Percentiles rank a stretch among this genome's conserved stretches.
phyloP scores from a whole-genome alignment of 2,113 vertebrate genomes.

The Ptilorrhoa leucosticta region DNA sequence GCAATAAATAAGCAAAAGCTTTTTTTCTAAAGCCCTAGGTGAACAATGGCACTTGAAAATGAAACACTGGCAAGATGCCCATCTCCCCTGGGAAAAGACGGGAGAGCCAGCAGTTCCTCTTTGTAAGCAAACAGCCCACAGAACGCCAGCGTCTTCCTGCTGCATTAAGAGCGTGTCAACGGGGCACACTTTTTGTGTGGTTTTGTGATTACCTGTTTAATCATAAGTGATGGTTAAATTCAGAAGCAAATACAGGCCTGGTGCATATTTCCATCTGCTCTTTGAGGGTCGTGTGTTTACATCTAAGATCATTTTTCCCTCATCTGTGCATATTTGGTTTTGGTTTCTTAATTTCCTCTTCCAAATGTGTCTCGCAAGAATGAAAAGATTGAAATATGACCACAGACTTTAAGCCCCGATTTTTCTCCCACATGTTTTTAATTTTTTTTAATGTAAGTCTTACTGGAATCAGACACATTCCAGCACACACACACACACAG shows the following conservation, averaged over 20 bases:
- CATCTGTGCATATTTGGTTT: background rate
- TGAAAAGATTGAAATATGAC: background rate
- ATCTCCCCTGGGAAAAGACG: conserved; percentile 65
- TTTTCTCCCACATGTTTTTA: background rate
- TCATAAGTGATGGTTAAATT: conserved; percentile 57
- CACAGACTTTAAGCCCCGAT: background rate
- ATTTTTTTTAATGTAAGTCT: background rate
- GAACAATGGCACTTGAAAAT: conserved; percentile 73
- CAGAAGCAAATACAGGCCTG: conserved; percentile 43
- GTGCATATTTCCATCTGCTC: background rate
- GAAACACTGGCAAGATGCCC: conserved; percentile 73
- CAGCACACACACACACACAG: background rate
- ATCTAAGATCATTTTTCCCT: background rate
- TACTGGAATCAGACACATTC: conserved; percentile 9
- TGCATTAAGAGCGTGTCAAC: conserved; percentile 63
- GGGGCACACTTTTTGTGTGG: conserved; percentile 38
- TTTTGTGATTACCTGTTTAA: conserved; percentile 70
- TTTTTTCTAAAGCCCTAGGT: conserved; percentile 63
- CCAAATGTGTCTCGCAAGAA: background rate
- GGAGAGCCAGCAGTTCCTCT: conserved; percentile 41
- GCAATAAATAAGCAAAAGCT: conserved; percentile 64
- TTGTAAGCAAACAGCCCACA: conserved; percentile 60
- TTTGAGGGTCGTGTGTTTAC: background rate
- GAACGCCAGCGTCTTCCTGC: conserved; percentile 40
- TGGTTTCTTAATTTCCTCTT: conserved; percentile 39